Evolutionary conservation across 2,113 vertebrate genomes (phyloP).

Genomic region (Phylloscopus trochiloides): DNA sequence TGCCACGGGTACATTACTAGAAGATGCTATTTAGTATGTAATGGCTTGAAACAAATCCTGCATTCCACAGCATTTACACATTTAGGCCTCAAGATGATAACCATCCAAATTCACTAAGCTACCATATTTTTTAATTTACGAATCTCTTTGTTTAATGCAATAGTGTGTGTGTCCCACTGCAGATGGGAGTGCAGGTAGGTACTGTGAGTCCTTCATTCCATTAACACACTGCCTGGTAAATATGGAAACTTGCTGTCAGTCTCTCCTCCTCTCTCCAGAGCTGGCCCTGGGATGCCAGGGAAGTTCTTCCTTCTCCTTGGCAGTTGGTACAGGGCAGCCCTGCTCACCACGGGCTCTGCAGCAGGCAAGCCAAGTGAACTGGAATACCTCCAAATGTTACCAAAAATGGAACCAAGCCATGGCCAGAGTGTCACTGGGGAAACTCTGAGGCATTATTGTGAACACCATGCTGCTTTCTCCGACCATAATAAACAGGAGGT

Average conservation of each 20-base stretch:
- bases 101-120: not conserved
- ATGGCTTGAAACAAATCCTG: not conserved
- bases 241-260: not conserved
- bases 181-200: not conserved
- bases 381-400: not conserved
- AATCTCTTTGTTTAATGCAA: not conserved
- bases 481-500: not conserved
- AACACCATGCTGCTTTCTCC: not conserved
- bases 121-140: not conserved
- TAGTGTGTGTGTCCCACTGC: not conserved
- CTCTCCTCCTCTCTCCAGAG: not conserved
- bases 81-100: not conserved
- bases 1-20: too few species aligned
- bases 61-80: not conserved
- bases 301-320: not conserved
- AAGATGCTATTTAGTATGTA: not conserved
- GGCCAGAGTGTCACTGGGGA: not conserved
- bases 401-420: rapidly evolving
- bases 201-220: not conserved
- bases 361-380: not conserved
- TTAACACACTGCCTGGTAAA: rapidly evolving
- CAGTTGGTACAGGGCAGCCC: not conserved
- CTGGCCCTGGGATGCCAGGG: not conserved
- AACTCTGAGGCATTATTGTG: rapidly evolving
- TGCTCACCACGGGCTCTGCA: not conserved